A percentile compares a stretch with the other conserved stretches of the same genome.
phyloP scores from a whole-genome alignment of 1,140 invertebrate genomes.

The Megalopta genalis region DNA sequence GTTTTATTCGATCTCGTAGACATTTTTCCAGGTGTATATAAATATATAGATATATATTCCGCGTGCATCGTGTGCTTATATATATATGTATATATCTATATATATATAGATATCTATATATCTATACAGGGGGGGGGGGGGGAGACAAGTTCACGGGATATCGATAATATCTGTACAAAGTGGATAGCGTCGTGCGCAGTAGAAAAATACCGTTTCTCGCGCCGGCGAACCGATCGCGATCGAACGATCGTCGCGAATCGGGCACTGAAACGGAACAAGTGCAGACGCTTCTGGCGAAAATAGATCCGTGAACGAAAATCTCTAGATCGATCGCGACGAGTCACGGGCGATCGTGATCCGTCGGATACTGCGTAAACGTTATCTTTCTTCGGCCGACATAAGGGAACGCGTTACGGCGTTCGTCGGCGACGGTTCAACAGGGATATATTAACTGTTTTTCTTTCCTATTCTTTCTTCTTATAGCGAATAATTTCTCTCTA shows the following conservation, averaged over 20 bases:
- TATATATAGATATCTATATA: no score
- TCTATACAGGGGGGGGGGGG: no score
- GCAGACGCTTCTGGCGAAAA: conserved; percentile 7
- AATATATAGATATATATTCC: conserved; percentile 4
- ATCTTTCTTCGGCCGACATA: neutral
- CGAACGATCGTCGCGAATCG: neutral
- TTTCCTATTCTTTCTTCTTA: neutral
- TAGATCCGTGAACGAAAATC: neutral
- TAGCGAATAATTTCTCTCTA: conserved; percentile 14
- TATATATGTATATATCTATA: no score
- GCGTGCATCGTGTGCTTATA: no score
- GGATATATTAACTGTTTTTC: conserved; percentile 26
- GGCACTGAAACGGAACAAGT: neutral
- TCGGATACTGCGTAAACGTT: conserved; percentile 10
- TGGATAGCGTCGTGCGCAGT: conserved; percentile 18
- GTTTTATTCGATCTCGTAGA: conserved; percentile 50
- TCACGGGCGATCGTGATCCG: conserved; percentile 8
- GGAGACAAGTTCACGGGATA: conserved; percentile 39
- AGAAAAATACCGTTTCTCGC: conserved; percentile 36
- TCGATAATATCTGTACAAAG: conserved; percentile 57
- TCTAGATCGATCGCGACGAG: conserved; percentile 37
- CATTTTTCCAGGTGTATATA: conserved; percentile 31
- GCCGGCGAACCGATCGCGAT: neutral
- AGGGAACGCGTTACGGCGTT: conserved; percentile 31
- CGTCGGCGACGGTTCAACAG: conserved; percentile 44